Evolutionary conservation across 1,140 invertebrate genomes (phyloP), one percentile per base, ranked within the genome.

Genomic region (Leptoteleia sp.): DNA sequence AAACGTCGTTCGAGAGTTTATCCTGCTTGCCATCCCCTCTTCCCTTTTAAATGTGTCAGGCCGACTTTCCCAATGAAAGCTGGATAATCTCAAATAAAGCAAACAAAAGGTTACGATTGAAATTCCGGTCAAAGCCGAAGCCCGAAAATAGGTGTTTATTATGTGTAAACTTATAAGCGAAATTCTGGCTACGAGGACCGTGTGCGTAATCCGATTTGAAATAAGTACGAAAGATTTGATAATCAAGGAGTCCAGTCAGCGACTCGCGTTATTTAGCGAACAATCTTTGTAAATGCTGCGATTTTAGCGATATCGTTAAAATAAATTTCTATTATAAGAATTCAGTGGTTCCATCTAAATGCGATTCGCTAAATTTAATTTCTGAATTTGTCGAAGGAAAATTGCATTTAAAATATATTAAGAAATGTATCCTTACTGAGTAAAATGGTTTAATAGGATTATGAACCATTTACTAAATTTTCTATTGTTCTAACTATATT

Each of bases 1-100:
- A 62, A 62, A 50, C 33, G 47, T 52, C 61, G 37, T 52, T 65
- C 8, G 45, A 52, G 25, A 52, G 48, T 67, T 54, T 67, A 67
- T 67, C 40, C 47, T 13, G 35, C 25, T 52, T 27, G 47, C 38
- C n/a, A n/a, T n/a, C n/a, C n/a, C n/a, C n/a, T n/a, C n/a, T n/a
- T n/a, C n/a, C n/a, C n/a, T 65, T 65, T 65, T 12, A 52, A 65
- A 65, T 65, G 37, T 65, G 27, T 31, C 13, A 65, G 54, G 47
- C 61, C 7, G 59, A 64, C 22, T 52, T 45, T 42, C 13, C 19
- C 47, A 67, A 67, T 67, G 52, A 54, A 52, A 25, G 29, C 48
- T 6, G 62, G 48, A 67, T 67, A 67, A 67, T 54, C 62, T 67
- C 4, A 45, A 13, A 54, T 45, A 40, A 67, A 45, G 27, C 62